Evolutionary conservation across 1,140 invertebrate species (phyloP).

Genomic region (Cherax quadricarinatus): DNA sequence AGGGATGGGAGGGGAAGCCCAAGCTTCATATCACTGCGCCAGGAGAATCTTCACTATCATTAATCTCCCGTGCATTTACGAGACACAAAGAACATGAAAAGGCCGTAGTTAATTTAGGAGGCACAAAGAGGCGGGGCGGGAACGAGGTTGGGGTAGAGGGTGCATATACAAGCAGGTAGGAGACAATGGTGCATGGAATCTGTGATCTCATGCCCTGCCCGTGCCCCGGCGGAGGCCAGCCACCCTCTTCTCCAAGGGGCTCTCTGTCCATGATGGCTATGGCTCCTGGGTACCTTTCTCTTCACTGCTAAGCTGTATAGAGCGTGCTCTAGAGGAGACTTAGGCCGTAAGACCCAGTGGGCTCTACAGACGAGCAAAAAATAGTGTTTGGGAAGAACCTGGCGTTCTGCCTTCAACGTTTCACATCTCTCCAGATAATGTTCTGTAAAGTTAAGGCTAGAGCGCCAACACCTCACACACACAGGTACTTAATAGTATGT

Average conservation of each 20-base stretch:
- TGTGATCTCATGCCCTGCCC: slow-evolving; percentile 23
- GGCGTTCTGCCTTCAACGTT: too few species aligned
- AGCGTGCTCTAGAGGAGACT: too few species aligned
- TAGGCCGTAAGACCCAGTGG: too few species aligned
- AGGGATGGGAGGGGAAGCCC: too few species aligned
- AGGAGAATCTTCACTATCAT: not conserved
- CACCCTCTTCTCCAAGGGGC: not conserved
- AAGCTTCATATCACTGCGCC: not conserved
- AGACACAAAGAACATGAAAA: slow-evolving; percentile 4
- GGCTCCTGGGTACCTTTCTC: too few species aligned
- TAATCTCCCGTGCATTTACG: slow-evolving; percentile 14
- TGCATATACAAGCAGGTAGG: slow-evolving; percentile 29
- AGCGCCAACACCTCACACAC: too few species aligned
- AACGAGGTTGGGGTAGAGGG: not conserved
- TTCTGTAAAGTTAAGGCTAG: too few species aligned
- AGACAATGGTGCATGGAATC: slow-evolving; percentile 31
- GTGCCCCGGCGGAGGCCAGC: slow-evolving; percentile 1
- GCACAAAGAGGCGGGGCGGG: slow-evolving; percentile 20
- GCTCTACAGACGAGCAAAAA: too few species aligned
- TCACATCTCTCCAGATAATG: too few species aligned
- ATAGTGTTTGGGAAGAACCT: too few species aligned
- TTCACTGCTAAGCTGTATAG: too few species aligned
- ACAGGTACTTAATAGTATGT: too few species aligned
- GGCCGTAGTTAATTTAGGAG: slow-evolving; percentile 18
- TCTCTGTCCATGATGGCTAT: not conserved